These are phyloP conservation scores for Chascanopsetta lugubris DNA, from an alignment of 2,113 vertebrate species.

Conservation along the genomic window DNA sequence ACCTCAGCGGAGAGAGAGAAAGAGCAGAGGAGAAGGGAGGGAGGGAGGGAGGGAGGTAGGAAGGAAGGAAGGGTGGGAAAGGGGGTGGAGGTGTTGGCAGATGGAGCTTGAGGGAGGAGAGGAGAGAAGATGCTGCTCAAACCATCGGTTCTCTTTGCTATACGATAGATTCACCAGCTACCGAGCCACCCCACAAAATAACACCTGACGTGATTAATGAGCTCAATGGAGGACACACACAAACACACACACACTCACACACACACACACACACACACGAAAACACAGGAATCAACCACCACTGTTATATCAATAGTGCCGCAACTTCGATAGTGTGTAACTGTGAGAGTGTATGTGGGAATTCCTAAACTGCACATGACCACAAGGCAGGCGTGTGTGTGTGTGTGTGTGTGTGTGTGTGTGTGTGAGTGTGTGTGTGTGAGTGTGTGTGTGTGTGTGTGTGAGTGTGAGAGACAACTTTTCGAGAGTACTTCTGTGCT, in stretches of 20 bases:
- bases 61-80: conserved; percentile 38
- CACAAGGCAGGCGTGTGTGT: conserved; percentile 6
- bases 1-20: conserved; percentile 39
- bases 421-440: conserved; percentile 1
- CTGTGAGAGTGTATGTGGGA: not conserved
- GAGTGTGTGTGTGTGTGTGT: not conserved
- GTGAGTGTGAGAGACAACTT: conserved; percentile 8
- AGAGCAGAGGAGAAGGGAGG: not conserved
- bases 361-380: too few species aligned
- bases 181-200: conserved; percentile 26
- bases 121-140: conserved; percentile 10
- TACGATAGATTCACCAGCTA: conserved; percentile 47
- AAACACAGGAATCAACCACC: conserved; percentile 5
- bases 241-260: conserved; percentile 10
- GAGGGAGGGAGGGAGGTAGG: conserved; percentile 36
- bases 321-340: not conserved
- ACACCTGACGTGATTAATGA: conserved; percentile 35
- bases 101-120: conserved; percentile 33
- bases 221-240: not conserved
- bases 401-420: conserved; percentile 2
- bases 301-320: conserved; percentile 6
- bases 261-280: conserved; percentile 5
- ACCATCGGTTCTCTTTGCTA: conserved; percentile 10
- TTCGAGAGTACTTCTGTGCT: conserved; percentile 12
- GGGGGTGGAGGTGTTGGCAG: conserved; percentile 47